phyloP scores from a whole-genome alignment of 2,797 vertebrate species.

The Gallirallus australis region DNA sequence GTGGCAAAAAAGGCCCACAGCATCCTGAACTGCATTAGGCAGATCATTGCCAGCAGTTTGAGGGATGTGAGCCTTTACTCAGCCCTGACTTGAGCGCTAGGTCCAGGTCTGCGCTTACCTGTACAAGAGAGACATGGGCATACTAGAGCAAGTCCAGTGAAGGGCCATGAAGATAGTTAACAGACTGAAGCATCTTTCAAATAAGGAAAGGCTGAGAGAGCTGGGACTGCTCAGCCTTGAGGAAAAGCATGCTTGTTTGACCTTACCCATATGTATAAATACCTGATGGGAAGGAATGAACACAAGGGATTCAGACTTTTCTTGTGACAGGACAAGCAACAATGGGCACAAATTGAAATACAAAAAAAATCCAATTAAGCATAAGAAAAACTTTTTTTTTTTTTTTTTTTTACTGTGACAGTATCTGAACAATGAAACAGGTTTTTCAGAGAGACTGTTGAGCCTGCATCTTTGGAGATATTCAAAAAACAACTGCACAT shows the following conservation, averaged over 20 bases:
- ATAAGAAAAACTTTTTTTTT: neutral
- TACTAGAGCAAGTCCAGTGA: neutral
- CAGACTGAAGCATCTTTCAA: neutral
- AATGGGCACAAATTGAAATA: neutral
- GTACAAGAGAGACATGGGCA: neutral
- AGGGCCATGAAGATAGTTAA: neutral
- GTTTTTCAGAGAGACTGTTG: neutral
- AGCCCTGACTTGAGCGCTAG: neutral
- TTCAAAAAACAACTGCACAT: neutral
- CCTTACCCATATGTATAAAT: neutral
- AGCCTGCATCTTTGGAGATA: neutral
- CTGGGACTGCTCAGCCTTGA: neutral
- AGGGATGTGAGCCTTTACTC: neutral
- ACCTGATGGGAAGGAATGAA: neutral
- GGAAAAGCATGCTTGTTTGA: neutral
- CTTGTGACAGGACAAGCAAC: neutral
- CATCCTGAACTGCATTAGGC: neutral
- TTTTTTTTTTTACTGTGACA: neutral
- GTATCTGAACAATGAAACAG: rapidly evolving
- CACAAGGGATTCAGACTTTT: neutral
- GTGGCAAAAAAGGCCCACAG: neutral
- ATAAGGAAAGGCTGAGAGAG: neutral
- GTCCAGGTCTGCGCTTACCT: neutral
- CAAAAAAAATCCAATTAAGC: neutral
- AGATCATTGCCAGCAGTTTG: neutral